Base-by-base conservation (phyloP, 2,888 invertebrate species). In the Hydropsyche betteni region DNA sequence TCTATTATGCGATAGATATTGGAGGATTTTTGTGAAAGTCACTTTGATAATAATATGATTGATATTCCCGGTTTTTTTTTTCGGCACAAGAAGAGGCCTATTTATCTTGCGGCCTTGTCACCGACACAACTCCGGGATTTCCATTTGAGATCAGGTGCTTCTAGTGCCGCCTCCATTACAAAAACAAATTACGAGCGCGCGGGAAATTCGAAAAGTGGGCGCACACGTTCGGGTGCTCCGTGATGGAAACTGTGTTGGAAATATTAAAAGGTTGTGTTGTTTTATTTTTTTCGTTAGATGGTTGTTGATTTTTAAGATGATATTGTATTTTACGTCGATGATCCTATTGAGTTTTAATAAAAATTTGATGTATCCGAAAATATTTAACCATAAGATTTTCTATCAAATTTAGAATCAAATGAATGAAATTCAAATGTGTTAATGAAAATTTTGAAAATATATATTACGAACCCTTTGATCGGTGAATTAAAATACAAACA, bases 101-200 rank as follows among this genome's bases (percentile, higher is more conserved):
- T 79, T 79, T 79, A 79, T 79, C 79, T 79, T 76, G 34, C 73
- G 10, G 72, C 64, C 71, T 69, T 75, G 79, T 77, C 79, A 79
- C 73, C 68, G 74, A 64, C 77, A 76, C 76, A 24, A 77, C 74
- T 75, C 50, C 69, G 69, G 44, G 74, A 79, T 79, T 79, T 78
- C 79, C 79, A 79, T 79, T 79, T 74, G 78, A 79, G 79, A 79
- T 79, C 79, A 79, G 79, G 79, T 79, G 79, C 74, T 75, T 50
- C 34, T 16, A 7, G 50, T 33, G 70, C 44, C 36, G 24, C 33
- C 75, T 44, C 70, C 69, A 61, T 75, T 69, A 50, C 36, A 44
- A 44, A 44, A 44, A 44, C 44, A 44, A 44, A 44, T 44, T 44
- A 44, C 44, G 44, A 44, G 38, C 34, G 14, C 12, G 16, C 16